Conservation (phyloP, 2,797 vertebrate genomes). For the Poecilia gillii region DNA sequence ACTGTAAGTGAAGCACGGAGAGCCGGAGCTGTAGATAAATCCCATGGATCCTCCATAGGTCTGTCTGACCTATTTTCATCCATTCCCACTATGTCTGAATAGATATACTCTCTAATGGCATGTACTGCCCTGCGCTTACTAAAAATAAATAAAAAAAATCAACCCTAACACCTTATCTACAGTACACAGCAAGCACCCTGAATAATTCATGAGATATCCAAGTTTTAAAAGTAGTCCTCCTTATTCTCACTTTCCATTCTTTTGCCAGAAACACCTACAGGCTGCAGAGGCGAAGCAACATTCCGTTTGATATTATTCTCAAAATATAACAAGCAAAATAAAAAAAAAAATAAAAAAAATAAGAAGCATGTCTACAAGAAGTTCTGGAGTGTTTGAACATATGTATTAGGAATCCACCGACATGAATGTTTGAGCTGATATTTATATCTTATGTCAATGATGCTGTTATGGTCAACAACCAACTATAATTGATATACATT, state of each 20-base stretch:
- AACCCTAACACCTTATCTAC: conserved; percentile 29
- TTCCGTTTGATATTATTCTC: background rate
- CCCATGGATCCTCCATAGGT: conserved; percentile 42
- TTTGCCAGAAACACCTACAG: conserved; percentile 20
- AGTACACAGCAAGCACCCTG: conserved; percentile 13
- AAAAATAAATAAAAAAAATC: conserved; percentile 5
- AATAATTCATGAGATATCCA: conserved; percentile 45
- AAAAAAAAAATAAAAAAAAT: background rate
- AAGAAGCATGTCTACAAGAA: background rate
- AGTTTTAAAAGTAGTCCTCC: conserved; percentile 10
- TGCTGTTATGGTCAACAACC: background rate
- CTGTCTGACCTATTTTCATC: conserved; percentile 57
- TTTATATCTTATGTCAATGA: background rate
- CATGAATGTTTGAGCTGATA: background rate
- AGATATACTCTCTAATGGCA: conserved; percentile 36
- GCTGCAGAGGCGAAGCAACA: background rate
- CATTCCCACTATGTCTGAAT: conserved; percentile 49
- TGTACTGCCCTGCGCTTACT: conserved; percentile 33
- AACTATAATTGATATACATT: background rate
- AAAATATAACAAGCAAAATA: background rate
- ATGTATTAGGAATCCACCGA: background rate
- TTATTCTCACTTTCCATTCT: conserved; percentile 12
- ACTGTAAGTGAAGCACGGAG: conserved; percentile 23
- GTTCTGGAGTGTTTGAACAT: background rate
- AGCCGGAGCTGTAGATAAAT: conserved; percentile 42